Evolutionary conservation across 35 echinoderm and acorn worm genomes (phyloP).

Genomic region (Acanthaster planci): DNA sequence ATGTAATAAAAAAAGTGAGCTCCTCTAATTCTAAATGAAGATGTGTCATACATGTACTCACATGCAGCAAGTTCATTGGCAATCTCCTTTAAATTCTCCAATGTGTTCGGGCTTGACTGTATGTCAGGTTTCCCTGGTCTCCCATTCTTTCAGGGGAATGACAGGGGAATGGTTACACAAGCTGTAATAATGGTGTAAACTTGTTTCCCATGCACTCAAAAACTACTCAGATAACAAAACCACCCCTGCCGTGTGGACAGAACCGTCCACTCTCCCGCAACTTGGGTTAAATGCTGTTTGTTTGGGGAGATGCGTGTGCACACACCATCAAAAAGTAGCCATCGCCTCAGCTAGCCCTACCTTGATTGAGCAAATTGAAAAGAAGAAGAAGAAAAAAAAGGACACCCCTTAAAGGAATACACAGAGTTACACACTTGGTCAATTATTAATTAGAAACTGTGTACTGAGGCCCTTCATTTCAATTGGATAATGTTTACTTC

Average conservation of each 20-base stretch:
- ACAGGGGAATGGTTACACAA: too few relatives aligned
- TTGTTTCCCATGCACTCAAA: neutral
- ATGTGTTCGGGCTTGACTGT: too few relatives aligned
- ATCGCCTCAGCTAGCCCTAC: neutral
- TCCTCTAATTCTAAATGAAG: too few relatives aligned
- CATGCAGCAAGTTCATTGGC: too few relatives aligned
- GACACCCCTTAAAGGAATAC: too few relatives aligned
- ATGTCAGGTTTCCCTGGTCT: too few relatives aligned
- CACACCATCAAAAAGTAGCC: slow-evolving; percentile 16
- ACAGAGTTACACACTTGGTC: neutral
- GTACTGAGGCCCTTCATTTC: slow-evolving; percentile 17
- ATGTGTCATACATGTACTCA: too few relatives aligned
- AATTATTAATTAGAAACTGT: slow-evolving; percentile 30
- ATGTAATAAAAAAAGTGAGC: too few relatives aligned
- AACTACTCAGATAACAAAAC: neutral
- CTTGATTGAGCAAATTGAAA: neutral
- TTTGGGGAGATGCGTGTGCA: neutral
- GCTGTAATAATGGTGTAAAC: neutral
- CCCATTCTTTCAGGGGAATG: too few relatives aligned
- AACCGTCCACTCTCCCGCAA: neutral
- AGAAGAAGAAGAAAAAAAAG: neutral
- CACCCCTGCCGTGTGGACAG: neutral
- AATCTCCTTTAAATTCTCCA: too few relatives aligned
- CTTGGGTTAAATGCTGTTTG: slow-evolving; percentile 9
- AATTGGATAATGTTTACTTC: slow-evolving; percentile 34